Base-by-base conservation (phyloP, 2,113 vertebrate species). In the Pachycephala philippinensis region DNA sequence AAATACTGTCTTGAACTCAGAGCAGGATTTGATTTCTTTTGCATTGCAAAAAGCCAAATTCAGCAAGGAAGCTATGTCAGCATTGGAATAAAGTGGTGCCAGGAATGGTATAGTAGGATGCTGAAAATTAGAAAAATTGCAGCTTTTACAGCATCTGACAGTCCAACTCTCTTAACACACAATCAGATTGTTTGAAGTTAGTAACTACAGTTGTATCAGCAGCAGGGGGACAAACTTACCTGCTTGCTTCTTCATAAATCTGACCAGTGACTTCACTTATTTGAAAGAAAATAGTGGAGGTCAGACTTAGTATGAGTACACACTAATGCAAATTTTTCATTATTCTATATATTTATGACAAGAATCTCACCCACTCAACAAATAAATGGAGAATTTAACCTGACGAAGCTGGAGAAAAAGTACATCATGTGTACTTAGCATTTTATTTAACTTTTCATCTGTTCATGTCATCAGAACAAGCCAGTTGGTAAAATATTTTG, bases 361-460 rank as follows among this genome's bases (percentile, higher is more conserved):
- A 74, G 15, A 89, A 70, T 57, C 22, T 84, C 24, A 60, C 45
- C 21, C 39, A 91, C 17, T 45, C 15, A 63, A 77, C 31, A 84
- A 63, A 91, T 75, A 47, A 87, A 78, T 27, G 23, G 75, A 68
- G 27, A 78, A 42, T 50, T 69, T 78, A 84, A 56, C 13, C 14
- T 42, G 39, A 15, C 84, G 40, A 65, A 89, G 15, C 3, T 17
- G n/a, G 28, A 31, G 4, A 19, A 76, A 66, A 84, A 21, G 3
- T 63, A 16, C 6, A 18, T 56, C 15, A 23, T 13, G 5, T 21
- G 9, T 72, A 31, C 10, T 84, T 49, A 33, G 10, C 0, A 0
- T 63, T 60, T 39, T 59, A 15, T 57, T 87, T 35, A 89, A 50
- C 6, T 78, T 81, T 70, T 82, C 15, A n/a, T 37, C n/a, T 61